Evolutionary conservation across 1,140 invertebrate species (phyloP), one percentile per base, ranked within the genome.

Genomic region (Anthonomus grandis): DNA sequence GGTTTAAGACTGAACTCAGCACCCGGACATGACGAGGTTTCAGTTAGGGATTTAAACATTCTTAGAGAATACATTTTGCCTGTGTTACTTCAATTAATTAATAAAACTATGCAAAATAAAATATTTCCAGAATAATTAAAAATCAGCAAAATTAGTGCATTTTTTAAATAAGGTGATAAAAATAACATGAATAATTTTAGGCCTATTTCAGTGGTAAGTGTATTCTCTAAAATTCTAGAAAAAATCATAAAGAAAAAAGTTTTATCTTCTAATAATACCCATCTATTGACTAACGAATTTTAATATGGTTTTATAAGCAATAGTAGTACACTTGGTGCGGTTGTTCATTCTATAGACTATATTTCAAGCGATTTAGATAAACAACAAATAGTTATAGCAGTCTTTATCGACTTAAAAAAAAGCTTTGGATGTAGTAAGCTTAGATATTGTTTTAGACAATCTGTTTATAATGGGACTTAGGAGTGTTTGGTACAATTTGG

Each of bases 121-220:
- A 42, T 42, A 5, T 42, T 42, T 42, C 39, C 17, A 22, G 17
- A 42, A 42, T 17, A 18, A 22, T 42, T 42, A 22, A 42, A 42
- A 22, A 42, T 6, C 6, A 19, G 17, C n/a, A 42, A 19, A 19
- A 42, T 42, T 22, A 42, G 8, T 4, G 17, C 39, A 22, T 3
- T 42, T 42, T 22, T 19, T 42, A 42, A 42, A 21, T 42, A 17
- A 5, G 39, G 39, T 17, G 21, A n/a, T 6, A 3, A 8, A 42
- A 42, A n/a, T 10, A 19, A 6, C 18, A 38, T 38, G 36, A 38
- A 38, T 38, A 38, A 38, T 38, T 38, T 13, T n/a, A 38, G 36
- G 17, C 36, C 36, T 4, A 38, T 38, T 38, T 6, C n/a, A n/a
- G n/a, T n/a, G n/a, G n/a, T n/a, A n/a, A n/a, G n/a, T n/a, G n/a